These are phyloP conservation scores for Uloborus plumipes DNA, from an alignment of 2,888 invertebrate species.

Conservation along the genomic window DNA sequence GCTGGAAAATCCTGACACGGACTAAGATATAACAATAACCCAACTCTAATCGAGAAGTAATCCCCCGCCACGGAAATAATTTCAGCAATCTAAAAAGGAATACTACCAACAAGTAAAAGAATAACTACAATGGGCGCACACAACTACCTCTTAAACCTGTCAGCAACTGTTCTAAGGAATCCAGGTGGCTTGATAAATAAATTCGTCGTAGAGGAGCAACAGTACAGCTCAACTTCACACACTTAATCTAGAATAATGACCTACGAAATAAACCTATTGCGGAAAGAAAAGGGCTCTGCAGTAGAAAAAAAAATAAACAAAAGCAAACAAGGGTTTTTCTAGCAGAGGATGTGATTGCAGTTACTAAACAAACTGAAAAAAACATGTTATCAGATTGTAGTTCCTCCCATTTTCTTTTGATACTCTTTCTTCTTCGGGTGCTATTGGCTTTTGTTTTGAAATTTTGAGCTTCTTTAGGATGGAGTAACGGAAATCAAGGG, in stretches of 20 bases:
- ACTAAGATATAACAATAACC: too few species aligned
- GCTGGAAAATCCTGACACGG: too few species aligned
- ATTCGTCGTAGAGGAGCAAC: conserved; percentile 17
- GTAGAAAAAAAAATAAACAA: too few species aligned
- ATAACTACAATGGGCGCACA: background rate
- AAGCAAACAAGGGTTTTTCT: background rate
- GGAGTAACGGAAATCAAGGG: too few species aligned
- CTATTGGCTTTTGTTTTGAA: too few species aligned
- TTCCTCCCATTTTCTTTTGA: background rate
- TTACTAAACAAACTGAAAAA: conserved; percentile 45
- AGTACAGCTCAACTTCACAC: conserved; percentile 21
- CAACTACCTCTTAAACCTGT: conserved; percentile 47
- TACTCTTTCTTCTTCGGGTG: too few species aligned
- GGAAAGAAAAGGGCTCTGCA: conserved; percentile 3
- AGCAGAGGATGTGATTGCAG: conserved; percentile 30
- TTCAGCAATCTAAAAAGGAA: too few species aligned
- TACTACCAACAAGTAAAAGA: conserved; percentile 6
- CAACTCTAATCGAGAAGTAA: background rate
- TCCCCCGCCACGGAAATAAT: background rate
- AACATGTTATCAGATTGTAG: conserved; percentile 60
- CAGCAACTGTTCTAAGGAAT: conserved; percentile 19
- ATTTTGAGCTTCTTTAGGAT: too few species aligned
- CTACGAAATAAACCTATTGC: conserved; percentile 45
- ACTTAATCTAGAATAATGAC: conserved; percentile 54
- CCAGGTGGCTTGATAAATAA: conserved; percentile 47